These are phyloP conservation scores for Dicaeum eximium DNA, from an alignment of 2,113 vertebrate genomes.

Conservation along the genomic window DNA sequence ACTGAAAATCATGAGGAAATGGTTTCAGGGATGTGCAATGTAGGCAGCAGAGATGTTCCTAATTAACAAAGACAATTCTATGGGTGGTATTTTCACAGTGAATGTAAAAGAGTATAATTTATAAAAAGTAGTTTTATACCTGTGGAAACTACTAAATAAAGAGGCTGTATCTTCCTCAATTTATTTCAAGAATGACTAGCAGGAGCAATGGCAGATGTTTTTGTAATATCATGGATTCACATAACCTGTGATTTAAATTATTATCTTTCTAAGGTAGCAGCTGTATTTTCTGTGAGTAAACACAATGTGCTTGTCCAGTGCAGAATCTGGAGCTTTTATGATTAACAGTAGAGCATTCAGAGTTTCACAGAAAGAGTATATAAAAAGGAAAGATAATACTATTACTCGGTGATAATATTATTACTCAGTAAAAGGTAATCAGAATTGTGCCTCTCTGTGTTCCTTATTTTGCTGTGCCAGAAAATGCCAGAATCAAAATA, in stretches of 20 bases:
- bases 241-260: neutral
- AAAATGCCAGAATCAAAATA: neutral
- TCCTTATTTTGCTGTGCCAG: neutral
- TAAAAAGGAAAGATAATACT: neutral
- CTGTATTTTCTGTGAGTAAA: neutral
- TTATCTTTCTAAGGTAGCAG: neutral
- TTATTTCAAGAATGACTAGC: neutral
- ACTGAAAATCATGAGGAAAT: slow-evolving; percentile 32
- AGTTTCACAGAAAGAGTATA: neutral
- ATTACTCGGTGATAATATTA: neutral
- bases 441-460: neutral
- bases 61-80: neutral
- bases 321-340: neutral
- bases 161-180: neutral
- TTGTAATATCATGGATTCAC: neutral
- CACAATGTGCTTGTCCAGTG: neutral
- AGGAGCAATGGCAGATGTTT: neutral
- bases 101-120: neutral
- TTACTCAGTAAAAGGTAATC: neutral
- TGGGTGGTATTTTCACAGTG: neutral
- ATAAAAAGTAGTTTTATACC: slow-evolving; percentile 11
- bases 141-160: slow-evolving; percentile 14
- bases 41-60: slow-evolving; percentile 28
- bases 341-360: neutral
- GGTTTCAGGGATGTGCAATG: neutral